Base-by-base conservation (phyloP, 53 echinoderm and acorn worm genomes). In the Echinometra lucunter region DNA sequence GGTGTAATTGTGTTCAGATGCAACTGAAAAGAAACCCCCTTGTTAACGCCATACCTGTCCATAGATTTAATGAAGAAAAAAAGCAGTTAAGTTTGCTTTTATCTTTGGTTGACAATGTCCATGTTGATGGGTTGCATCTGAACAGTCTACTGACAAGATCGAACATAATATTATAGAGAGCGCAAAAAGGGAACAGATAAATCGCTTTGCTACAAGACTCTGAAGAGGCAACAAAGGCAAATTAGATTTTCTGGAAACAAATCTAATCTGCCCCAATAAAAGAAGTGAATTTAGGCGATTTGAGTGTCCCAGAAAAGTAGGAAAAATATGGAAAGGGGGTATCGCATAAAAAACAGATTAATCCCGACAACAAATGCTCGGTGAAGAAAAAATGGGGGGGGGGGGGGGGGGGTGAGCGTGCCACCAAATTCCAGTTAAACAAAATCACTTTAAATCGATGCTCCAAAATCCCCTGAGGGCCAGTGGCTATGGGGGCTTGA, bases 381-480 rank as follows among this genome's bases (percentile, higher is more conserved):
- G 8, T 81, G 11, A 37, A 37, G 47, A 47, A 47, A 28, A 9
- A 5, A 45, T 47, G 12, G 85, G 45, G 45, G 47, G 49, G 47
- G 85, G 85, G 49, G 45, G 85, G 45, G 45, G 47, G 30, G n/a
- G 85, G 85, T 6, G 27, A 21, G 27, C 89, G 37, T 89, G 89
- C 57, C 88, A 55, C 88, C 89, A 11, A 88, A 89, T 89, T 89
- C 58, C 89, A 89, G 89, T 89, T 91, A 91, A 91, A 91, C 91
- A 92, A 78, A 92, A 92, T 92, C 80, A 75, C 92, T 92, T 78
- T 37, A 78, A 92, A 92, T 92, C 92, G 78, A 92, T 92, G 92
- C 80, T 70, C 80, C 25, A 91, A 66, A 67, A 45, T 4, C n/a
- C 92, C 92, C 92, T 47, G 30, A 19, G 92, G 92, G 92, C 23